These are phyloP conservation scores for Drosophila littoralis DNA, from an alignment of 1,140 invertebrate genomes.

Conservation along the genomic window DNA sequence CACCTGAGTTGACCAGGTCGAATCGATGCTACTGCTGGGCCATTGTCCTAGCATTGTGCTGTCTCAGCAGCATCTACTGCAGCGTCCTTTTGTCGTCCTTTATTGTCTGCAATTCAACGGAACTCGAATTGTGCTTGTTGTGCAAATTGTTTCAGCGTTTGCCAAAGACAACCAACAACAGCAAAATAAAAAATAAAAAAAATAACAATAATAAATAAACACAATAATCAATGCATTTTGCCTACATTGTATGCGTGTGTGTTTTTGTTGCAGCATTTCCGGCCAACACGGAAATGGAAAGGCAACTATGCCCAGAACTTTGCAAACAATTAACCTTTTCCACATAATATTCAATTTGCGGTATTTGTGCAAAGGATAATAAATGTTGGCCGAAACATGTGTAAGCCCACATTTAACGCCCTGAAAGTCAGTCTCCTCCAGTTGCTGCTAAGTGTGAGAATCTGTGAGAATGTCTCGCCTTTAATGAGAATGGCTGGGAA, in stretches of 20 bases:
- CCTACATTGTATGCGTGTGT: constrained; percentile 44
- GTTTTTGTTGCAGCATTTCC: constrained; percentile 53
- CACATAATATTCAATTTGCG: constrained; percentile 28
- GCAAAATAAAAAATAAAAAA: constrained; percentile 9
- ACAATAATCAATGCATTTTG: constrained; percentile 49
- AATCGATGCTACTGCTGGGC: constrained; percentile 51
- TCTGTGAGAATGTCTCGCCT: constrained; percentile 48
- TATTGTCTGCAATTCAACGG: constrained; percentile 58
- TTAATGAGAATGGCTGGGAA: constrained; percentile 52
- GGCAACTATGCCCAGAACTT: neutral
- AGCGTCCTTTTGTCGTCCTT: constrained; percentile 40
- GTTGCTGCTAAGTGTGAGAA: constrained; percentile 35
- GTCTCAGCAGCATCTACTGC: constrained; percentile 23
- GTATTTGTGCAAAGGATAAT: constrained; percentile 50
- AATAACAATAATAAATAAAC: constrained; percentile 46
- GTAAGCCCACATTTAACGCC: constrained; percentile 66
- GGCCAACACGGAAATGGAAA: constrained; percentile 40
- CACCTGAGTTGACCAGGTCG: constrained; percentile 69
- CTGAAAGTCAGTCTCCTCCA: constrained; percentile 36
- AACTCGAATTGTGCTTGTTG: constrained; percentile 53
- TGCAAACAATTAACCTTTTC: constrained; percentile 52
- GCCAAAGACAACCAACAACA: constrained; percentile 5
- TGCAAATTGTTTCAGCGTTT: constrained; percentile 44
- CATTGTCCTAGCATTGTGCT: constrained; percentile 49
- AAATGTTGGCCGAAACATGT: constrained; percentile 61